These are phyloP conservation scores for Parazoanthus swiftii DNA, from an alignment of 92 coral and sea anemone species.

Conservation along the genomic window DNA sequence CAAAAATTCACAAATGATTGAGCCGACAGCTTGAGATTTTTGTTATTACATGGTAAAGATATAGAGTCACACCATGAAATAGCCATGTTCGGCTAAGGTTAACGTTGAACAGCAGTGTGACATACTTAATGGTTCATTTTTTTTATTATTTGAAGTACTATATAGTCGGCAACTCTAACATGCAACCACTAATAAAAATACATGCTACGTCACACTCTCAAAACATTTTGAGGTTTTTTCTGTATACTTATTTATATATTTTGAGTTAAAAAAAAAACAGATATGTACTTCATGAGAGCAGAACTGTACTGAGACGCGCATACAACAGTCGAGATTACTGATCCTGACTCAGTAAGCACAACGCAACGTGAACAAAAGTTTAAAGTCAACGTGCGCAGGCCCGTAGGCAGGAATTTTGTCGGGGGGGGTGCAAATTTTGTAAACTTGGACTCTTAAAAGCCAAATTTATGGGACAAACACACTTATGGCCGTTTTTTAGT, in stretches of 20 bases:
- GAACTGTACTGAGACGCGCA: neutral
- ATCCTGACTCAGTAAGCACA: no score
- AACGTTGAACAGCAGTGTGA: neutral
- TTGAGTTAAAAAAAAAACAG: neutral
- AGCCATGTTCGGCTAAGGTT: neutral
- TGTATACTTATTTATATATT: no score
- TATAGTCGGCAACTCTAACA: neutral
- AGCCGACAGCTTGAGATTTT: neutral
- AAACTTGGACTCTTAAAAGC: no score
- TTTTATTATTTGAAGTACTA: neutral
- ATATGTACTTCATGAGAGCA: neutral
- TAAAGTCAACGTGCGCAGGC: no score
- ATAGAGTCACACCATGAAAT: neutral
- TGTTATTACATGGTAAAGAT: no score
- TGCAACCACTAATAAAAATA: neutral
- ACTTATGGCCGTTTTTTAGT: no score
- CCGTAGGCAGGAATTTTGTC: no score
- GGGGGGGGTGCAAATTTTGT: no score
- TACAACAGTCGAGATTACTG: no score
- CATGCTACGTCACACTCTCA: neutral
- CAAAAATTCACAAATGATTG: neutral
- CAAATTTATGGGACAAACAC: no score
- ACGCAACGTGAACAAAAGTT: no score
- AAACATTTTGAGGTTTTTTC: neutral
- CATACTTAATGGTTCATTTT: neutral